Evolutionary conservation across 2,113 vertebrate genomes (phyloP), one percentile per base, ranked within the genome.

Genomic region (Acanthisitta chloris): DNA sequence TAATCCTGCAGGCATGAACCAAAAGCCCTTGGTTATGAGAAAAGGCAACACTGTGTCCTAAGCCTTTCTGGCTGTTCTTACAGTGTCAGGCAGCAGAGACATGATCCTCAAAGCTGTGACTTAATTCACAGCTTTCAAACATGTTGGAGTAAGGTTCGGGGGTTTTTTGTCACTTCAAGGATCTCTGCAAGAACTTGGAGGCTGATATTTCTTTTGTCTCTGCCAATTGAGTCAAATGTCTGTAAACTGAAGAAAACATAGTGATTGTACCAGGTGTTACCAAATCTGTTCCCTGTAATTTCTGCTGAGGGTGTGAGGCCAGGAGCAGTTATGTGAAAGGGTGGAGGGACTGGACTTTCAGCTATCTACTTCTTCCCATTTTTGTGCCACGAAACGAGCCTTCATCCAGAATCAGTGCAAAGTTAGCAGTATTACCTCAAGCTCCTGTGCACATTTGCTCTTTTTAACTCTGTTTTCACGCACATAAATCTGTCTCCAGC

Each of bases 401-500:
- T 77, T 58, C 42, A 42, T 8, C 33, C 42, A 54, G 58, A 88
- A 55, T 21, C 13, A 51, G 10, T n/a, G 25, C 21, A 76, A 64
- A 38, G 15, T 25, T 76, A 28, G 3, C 15, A 54, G n/a, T 29
- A 52, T 69, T 85, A 19, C 33, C 43, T 54, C 0, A 0, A 25
- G 14, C 8, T 69, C 10, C 40, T 40, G 13, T 14, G 19, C 21
- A 40, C 5, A 6, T n/a, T 55, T 74, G 13, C 28, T 74, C 8
- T 81, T 3, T 64, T 88, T 23, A 46, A 6, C 10, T 54, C 26
- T 59, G 26, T 33, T 71, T 66, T 76, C 42, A 21, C 28, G 28
- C 14, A 29, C 33, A 20, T 36, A 59, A 79, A 42, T 9, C 0
- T 0, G 4, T 71, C 31, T 43, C 61, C 74, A 26, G 4, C 9